A percentile compares a stretch with the other conserved stretches of the same genome.
phyloP scores from a whole-genome alignment of 2,113 vertebrate genomes.

The Prionailurus bengalensis region DNA sequence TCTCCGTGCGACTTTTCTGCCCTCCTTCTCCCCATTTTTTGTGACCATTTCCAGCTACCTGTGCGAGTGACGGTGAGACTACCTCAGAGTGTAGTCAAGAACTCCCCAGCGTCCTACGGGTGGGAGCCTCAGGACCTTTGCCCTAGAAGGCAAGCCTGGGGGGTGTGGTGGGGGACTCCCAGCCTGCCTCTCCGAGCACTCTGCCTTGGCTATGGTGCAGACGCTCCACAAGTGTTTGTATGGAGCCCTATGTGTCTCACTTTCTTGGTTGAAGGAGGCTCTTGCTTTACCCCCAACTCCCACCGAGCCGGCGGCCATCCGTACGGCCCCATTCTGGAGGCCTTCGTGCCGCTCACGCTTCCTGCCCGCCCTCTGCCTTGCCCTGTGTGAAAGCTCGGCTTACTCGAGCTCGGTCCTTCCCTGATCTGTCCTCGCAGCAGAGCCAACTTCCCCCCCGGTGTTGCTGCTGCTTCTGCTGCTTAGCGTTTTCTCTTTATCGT shows the following conservation, averaged over 20 bases:
- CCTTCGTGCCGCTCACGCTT: not conserved
- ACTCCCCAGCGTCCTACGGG: not conserved
- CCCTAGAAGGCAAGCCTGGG: not conserved
- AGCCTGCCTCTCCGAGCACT: not conserved
- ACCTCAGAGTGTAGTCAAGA: conserved; percentile 72
- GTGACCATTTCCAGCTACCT: conserved; percentile 13
- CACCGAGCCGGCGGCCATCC: not conserved
- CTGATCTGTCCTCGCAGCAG: not conserved
- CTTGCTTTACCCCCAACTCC: not conserved
- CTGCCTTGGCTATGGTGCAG: conserved; percentile 23
- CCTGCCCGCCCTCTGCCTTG: not conserved
- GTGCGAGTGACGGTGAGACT: conserved; percentile 53
- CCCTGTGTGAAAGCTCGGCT: not conserved
- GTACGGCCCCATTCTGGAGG: not conserved
- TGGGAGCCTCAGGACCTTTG: not conserved
- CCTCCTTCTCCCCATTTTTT: not conserved
- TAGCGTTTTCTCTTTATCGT: conserved; percentile 51
- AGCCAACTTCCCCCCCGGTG: not conserved
- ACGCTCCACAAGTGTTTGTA: not conserved
- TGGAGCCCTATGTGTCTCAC: not conserved
- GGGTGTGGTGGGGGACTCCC: not conserved
- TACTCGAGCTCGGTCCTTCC: fast-evolving
- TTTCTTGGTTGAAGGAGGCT: not conserved
- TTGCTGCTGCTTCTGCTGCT: not conserved
- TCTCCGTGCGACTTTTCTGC: not conserved